These are phyloP conservation scores for Cyphomyrus plagiostoma DNA, from an alignment of 2,113 vertebrate genomes.

Conservation along the genomic window DNA sequence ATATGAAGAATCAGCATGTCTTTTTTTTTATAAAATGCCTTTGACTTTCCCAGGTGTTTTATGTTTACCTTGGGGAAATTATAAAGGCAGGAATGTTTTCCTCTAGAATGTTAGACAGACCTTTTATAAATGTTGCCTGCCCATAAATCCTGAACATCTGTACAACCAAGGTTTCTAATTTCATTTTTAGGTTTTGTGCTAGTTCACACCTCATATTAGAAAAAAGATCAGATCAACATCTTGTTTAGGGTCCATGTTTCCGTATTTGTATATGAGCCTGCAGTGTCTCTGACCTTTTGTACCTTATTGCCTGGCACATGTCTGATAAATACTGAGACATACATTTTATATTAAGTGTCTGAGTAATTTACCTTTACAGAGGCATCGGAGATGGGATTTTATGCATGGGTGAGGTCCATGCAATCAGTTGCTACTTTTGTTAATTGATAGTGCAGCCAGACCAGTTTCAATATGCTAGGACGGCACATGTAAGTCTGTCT, in stretches of 20 bases:
- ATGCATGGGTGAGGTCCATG: neutral
- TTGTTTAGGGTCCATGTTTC: neutral
- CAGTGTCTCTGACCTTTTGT: neutral
- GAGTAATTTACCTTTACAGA: conserved; percentile 2
- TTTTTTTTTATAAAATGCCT: neutral
- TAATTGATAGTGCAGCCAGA: conserved; percentile 12
- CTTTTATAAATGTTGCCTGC: neutral
- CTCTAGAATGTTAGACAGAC: neutral
- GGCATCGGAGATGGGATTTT: neutral
- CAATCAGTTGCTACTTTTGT: neutral
- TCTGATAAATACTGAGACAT: neutral
- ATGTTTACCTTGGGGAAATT: neutral
- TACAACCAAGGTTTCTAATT: neutral
- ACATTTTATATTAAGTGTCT: neutral
- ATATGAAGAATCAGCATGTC: neutral
- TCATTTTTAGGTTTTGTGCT: neutral
- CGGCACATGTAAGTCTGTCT: neutral
- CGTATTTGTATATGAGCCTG: neutral
- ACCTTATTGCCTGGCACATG: neutral
- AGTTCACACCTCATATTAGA: neutral
- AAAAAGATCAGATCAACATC: neutral
- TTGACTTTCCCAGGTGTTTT: neutral
- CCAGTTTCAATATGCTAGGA: neutral
- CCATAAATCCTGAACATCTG: neutral
- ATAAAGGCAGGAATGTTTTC: neutral